Evolutionary conservation across 2,888 invertebrate species (phyloP).

Genomic region (Tyria jacobaeae): DNA sequence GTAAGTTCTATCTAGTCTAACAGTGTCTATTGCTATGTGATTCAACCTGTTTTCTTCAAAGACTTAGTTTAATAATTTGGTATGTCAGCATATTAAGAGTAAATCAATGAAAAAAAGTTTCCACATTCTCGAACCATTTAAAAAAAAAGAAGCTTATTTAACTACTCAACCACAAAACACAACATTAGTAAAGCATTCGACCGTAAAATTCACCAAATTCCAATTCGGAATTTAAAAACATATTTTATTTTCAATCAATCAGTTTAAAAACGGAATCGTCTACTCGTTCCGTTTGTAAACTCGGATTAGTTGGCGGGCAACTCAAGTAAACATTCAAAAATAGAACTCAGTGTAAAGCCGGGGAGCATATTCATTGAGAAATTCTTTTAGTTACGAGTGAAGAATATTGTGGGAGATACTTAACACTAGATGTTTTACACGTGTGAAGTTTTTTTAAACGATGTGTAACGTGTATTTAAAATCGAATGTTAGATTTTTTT

Average conservation of each 20-base stretch:
- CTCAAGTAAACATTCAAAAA: slow-evolving; percentile 48
- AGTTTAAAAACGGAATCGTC: slow-evolving; percentile 24
- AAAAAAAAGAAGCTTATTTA: neutral
- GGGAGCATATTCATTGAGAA: slow-evolving; percentile 38
- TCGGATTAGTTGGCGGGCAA: slow-evolving; percentile 47
- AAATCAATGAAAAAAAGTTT: no score
- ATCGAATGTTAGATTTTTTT: neutral
- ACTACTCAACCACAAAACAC: neutral
- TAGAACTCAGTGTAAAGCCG: slow-evolving; percentile 32
- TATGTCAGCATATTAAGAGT: no score
- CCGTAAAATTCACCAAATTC: slow-evolving; percentile 5
- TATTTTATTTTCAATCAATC: slow-evolving; percentile 38
- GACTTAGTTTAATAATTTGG: no score
- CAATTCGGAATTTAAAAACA: slow-evolving; percentile 24
- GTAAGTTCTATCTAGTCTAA: no score
- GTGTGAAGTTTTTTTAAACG: slow-evolving; percentile 1
- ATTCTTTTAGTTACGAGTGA: slow-evolving; percentile 29
- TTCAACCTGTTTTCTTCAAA: no score
- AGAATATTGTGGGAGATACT: slow-evolving; percentile 20
- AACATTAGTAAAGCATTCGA: neutral
- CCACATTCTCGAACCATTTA: no score
- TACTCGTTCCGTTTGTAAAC: slow-evolving; percentile 42
- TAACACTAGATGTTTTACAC: slow-evolving; percentile 6
- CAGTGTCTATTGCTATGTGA: no score
- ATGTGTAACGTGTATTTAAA: neutral